Base-by-base conservation (phyloP, 1,140 invertebrate genomes). In the Caenorhabditis briggsae region DNA sequence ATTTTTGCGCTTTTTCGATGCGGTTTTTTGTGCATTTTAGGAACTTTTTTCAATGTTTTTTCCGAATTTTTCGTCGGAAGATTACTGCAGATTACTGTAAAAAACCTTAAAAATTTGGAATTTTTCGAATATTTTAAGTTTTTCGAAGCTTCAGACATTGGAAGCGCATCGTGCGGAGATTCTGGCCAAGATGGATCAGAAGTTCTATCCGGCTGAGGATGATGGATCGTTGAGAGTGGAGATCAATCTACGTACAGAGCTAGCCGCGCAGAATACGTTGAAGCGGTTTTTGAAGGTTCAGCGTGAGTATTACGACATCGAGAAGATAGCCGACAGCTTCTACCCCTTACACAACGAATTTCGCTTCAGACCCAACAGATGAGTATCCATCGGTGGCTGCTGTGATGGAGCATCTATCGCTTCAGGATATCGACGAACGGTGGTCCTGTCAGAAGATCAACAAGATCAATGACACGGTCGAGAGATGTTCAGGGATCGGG, bases 141-240 rank as follows among this genome's bases (percentile, higher is more conserved):
- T 53, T 53, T 16, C 9, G 8, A n/a, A 58, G 56, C 14, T 58
- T 58, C 14, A 58, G 50, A 33, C 20, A 50, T 14, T 25, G 46
- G 84, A 61, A 70, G 46, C 86, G 25, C 61, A 46, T 58, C 23
- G 48, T 16, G 43, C n/a, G 20, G 48, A n/a, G 5, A 12, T n/a
- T 18, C 2, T 25, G 65, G n/a, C 14, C 1, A 82, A 59, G 25
- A 9, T 20, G 8, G 82, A 83, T 16, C 33, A 33, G 33, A 83
- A 59, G 16, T 61, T 59, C 53, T 83, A 83, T 46, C 58, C 82
- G 18, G 82, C 55, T 2, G 82, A 83, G 59, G 82, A 83, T 53
- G 23, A 58, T 5, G 58, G 82, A 33, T 20, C 43, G 9, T 59
- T 58, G 7, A 58, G 18, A 6, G 46, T 78, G 0, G n/a, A 50